These are phyloP conservation scores for Staurois parvus DNA, from an alignment of 2,797 vertebrate genomes.

Conservation along the genomic window DNA sequence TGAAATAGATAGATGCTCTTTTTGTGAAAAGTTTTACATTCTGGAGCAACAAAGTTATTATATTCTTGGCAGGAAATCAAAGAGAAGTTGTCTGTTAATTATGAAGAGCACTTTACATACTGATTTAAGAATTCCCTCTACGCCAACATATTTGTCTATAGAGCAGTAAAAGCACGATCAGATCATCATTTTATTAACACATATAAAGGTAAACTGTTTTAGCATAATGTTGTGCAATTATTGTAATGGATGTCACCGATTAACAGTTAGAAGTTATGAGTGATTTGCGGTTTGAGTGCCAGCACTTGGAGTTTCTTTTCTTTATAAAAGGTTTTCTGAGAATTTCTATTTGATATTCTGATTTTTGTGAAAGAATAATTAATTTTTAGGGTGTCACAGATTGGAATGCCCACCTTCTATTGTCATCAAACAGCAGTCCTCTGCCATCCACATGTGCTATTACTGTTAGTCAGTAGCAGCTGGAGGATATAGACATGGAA, in stretches of 20 bases:
- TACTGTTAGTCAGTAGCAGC: too few species aligned
- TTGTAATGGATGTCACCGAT: constrained; percentile 40
- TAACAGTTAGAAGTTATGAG: constrained; percentile 10
- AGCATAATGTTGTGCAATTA: constrained; percentile 20
- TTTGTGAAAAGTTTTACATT: constrained; percentile 72
- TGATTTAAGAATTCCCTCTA: constrained; percentile 29
- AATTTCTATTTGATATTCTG: background rate
- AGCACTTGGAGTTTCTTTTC: background rate
- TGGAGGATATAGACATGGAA: too few species aligned
- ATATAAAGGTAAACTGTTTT: constrained; percentile 38
- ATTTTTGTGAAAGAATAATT: background rate
- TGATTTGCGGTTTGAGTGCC: background rate
- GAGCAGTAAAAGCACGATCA: constrained; percentile 34
- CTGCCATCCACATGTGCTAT: too few species aligned
- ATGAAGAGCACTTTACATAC: constrained; percentile 64
- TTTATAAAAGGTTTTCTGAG: background rate
- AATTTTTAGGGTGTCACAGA: too few species aligned
- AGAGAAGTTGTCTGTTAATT: constrained; percentile 71
- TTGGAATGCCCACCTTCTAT: too few species aligned
- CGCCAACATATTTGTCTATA: constrained; percentile 22
- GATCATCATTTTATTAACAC: background rate
- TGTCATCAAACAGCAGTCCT: too few species aligned
- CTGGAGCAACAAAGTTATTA: constrained; percentile 71
- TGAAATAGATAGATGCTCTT: constrained; percentile 73
- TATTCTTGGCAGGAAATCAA: constrained; percentile 73